phyloP scores from a whole-genome alignment of 2,113 vertebrate genomes.

The Onychostoma macrolepis region DNA sequence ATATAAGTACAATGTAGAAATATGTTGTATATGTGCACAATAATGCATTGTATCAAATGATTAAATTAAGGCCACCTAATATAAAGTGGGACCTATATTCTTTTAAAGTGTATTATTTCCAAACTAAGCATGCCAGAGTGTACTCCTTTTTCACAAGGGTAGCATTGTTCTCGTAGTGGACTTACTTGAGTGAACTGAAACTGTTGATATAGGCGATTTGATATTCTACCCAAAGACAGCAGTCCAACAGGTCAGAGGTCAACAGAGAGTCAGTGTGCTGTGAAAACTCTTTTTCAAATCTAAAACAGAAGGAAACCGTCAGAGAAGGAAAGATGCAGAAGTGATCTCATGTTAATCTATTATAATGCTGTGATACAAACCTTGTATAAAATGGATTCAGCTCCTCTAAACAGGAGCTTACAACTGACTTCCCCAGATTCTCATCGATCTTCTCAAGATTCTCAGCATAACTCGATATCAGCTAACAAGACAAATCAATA shows the following conservation, averaged over 20 bases:
- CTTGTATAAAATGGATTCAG: slow-evolving; percentile 50
- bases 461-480: neutral
- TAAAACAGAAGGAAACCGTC: slow-evolving; percentile 46
- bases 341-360: neutral
- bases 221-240: slow-evolving; percentile 64
- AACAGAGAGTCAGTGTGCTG: slow-evolving; percentile 40
- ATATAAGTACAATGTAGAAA: too few relatives aligned
- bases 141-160: neutral
- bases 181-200: slow-evolving; percentile 74
- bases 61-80: too few relatives aligned
- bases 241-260: slow-evolving; percentile 51
- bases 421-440: slow-evolving; percentile 27
- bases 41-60: too few relatives aligned
- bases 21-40: too few relatives aligned
- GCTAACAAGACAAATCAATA: slow-evolving; percentile 33
- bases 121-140: neutral
- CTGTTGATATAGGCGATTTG: slow-evolving; percentile 75
- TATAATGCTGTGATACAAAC: slow-evolving; percentile 35
- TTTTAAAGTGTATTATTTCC: neutral
- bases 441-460: slow-evolving; percentile 41
- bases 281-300: slow-evolving; percentile 65
- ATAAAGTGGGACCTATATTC: neutral
- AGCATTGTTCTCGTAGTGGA: neutral
- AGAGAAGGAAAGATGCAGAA: neutral
- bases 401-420: slow-evolving; percentile 40